Evolutionary conservation across 1,140 invertebrate genomes (phyloP).

Genomic region (Copidosoma floridanum): DNA sequence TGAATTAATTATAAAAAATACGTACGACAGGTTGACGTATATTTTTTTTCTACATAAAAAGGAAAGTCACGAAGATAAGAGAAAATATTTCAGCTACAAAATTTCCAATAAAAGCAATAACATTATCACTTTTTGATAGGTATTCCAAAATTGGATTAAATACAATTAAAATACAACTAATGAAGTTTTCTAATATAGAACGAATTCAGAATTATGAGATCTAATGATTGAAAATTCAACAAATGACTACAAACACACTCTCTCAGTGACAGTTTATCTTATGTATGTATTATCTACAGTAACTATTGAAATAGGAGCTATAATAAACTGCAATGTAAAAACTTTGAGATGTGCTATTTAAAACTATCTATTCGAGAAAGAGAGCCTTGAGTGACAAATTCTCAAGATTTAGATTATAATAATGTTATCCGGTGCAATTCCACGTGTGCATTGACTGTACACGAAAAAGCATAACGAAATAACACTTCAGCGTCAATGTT

Average conservation of each 20-base stretch:
- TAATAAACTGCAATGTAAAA: conserved; percentile 10
- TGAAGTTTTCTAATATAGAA: conserved; percentile 11
- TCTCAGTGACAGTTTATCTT: too few relatives aligned
- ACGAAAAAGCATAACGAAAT: too few relatives aligned
- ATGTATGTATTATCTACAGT: too few relatives aligned
- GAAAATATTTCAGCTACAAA: background rate
- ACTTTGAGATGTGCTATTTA: conserved; percentile 16
- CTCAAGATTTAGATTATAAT: background rate
- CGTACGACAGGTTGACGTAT: background rate
- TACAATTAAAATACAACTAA: conserved; percentile 18
- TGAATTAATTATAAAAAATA: conserved; percentile 15
- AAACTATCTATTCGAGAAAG: conserved; percentile 2
- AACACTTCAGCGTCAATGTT: background rate
- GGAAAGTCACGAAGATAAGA: conserved; percentile 4
- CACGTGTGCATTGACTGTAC: background rate
- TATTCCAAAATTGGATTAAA: conserved; percentile 6
- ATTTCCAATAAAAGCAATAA: too few relatives aligned
- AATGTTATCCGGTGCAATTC: background rate
- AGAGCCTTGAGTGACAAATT: too few relatives aligned
- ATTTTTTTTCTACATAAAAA: conserved; percentile 12
- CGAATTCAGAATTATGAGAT: conserved; percentile 19
- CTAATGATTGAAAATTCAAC: conserved; percentile 15
- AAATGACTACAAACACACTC: too few relatives aligned
- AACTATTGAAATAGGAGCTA: background rate
- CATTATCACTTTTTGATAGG: too few relatives aligned